Evolutionary conservation across 2,797 vertebrate genomes (phyloP), one percentile per base, ranked within the genome.

Genomic region (Crossoptilon crossoptilon): DNA sequence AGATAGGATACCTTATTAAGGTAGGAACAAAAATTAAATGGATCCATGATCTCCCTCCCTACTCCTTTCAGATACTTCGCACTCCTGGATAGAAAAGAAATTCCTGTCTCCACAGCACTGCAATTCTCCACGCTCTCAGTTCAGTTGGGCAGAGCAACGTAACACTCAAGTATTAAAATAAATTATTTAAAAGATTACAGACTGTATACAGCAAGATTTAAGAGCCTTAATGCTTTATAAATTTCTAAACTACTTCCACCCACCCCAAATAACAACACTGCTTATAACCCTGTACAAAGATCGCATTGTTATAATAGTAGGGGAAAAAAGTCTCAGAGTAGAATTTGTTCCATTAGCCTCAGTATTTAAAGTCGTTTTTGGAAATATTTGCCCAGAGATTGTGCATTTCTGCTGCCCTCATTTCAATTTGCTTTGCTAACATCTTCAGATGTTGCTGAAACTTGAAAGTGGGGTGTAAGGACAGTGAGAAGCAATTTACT

Each of bases 21-120:
- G 87, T 19, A 84, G 51, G 46, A 92, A 73, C 43, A 92, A 88
- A 92, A 89, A 83, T 88, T 71, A 78, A 80, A 78, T 14, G 27
- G 26, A 41, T 14, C 51, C 78, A 15, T n/a, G 24, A 5, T 17
- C 6, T 11, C 11, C 1, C 56, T 90, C 31, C 17, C 37, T 84
- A 48, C 53, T 90, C 72, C 55, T 91, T 95, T 87, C 71, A 90
- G 74, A 26, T 60, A n/a, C 95, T 93, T 66, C 70, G 9, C 3
- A 1, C 59, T 69, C 29, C 56, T 87, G 67, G 70, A 80, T 23
- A 49, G 73, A 93, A 55, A n/a, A 86, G 72, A 90, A 94, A 74
- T 67, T 90, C 35, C 60, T 68, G 7, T 64, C 69, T 87, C 44
- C 21, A 27, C 3, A 80, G 46, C 39, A 84, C 33, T 80, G 66